Base-by-base conservation (phyloP, 2,797 vertebrate genomes). In the Xenops minutus region DNA sequence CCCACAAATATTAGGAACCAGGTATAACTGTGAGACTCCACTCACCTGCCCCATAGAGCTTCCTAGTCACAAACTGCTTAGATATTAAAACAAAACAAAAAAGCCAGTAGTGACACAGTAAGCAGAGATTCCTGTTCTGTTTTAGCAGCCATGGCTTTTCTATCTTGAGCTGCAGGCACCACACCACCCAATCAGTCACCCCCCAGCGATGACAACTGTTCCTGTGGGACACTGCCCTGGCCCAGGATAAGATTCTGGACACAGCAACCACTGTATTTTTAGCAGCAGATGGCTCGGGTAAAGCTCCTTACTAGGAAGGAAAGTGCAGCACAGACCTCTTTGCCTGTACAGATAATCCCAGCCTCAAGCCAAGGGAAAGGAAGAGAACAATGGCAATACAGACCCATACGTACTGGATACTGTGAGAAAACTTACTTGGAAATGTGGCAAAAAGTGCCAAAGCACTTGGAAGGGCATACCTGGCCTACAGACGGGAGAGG, bases 401-500 rank as follows among this genome's bases (percentile, higher is more conserved):
- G 75, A 72, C 14, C 7, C 17, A 43, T 1, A 27, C 18, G 21
- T 37, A 67, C 0, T 19, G 27, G 54, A 66, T 6, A 27, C 18
- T 8, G 54, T 30, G 41, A 69, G 36, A 82, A 90, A 36, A 75
- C 7, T 18, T 15, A 59, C 76, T 85, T 80, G 64, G 48, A 67
- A 34, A 72, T 0, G 4, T 21, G 44, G 26, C 20, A 41, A 88
- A 48, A 58, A 46, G 62, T 13, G n/a, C 48, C 54, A 64, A 85
- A 74, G 23, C 27, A 44, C 37, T 23, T 2, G 14, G 56, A 93
- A 86, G 11, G 9, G 7, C 96, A 88, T 94, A 99, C 98, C 98
- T 98, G 97, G 93, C 63, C 95, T 59, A 67, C 89, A 96, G 97
- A 97, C 97, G 27, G 98, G 98, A 41, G 98, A 98, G 3, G 97